Evolutionary conservation across 2,888 invertebrate genomes (phyloP).

Genomic region (Micropterix aruncella): DNA sequence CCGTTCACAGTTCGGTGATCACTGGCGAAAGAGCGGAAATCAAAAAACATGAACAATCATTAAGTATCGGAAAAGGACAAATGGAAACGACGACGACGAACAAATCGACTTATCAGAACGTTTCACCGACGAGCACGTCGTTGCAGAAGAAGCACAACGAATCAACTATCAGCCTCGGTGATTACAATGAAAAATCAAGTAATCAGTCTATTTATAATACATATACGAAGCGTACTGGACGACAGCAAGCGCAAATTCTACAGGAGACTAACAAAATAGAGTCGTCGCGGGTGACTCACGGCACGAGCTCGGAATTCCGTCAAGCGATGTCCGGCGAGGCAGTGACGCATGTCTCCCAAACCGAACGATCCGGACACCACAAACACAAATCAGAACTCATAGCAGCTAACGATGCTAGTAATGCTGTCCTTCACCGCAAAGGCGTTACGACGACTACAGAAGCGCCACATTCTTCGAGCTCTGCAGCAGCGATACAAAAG

Average conservation of each 20-base stretch:
- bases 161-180: slow-evolving; percentile 49
- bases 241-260: slow-evolving; percentile 14
- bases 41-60: slow-evolving; percentile 28
- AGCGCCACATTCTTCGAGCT: slow-evolving; percentile 55
- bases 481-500: slow-evolving; percentile 63
- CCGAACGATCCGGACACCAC: slow-evolving; percentile 37
- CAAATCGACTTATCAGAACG: slow-evolving; percentile 34
- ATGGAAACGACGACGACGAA: slow-evolving; percentile 39
- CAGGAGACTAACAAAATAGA: slow-evolving; percentile 12
- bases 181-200: slow-evolving; percentile 39
- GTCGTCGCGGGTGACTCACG: slow-evolving; percentile 13
- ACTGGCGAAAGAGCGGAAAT: slow-evolving; percentile 18
- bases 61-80: slow-evolving; percentile 31
- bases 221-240: slow-evolving; percentile 23
- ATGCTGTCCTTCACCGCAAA: slow-evolving; percentile 67
- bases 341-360: slow-evolving; percentile 17
- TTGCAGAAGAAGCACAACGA: slow-evolving; percentile 41
- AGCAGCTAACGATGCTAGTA: slow-evolving; percentile 58
- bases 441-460: slow-evolving; percentile 53
- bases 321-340: slow-evolving; percentile 25
- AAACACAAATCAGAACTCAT: slow-evolving; percentile 64
- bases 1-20: slow-evolving; percentile 13
- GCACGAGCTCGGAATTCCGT: slow-evolving; percentile 39
- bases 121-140: neutral
- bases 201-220: slow-evolving; percentile 44